Base-by-base conservation (phyloP, 2,888 invertebrate species). In the Calliphora vomitoria region DNA sequence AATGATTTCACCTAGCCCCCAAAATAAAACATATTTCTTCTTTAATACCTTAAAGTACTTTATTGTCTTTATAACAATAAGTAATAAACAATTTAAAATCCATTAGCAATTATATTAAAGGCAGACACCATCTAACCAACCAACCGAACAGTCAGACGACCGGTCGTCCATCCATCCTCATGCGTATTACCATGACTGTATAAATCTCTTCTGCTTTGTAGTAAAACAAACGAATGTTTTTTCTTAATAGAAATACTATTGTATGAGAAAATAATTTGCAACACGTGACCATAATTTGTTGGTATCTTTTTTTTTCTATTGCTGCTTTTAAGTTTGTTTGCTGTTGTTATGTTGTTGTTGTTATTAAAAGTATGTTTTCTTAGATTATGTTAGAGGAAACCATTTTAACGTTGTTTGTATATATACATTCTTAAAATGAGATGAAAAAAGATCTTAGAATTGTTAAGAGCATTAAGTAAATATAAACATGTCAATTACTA, bases 281-380 rank as follows among this genome's bases (percentile, higher is more conserved):
- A 60, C 44, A 69, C 68, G 58, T 79, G 79, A 69, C 58, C 58
- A 69, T 58, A 35, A 38, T 50, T 35, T 35, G 4, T 35, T 4
- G 35, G 35, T 35, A 35, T 47, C n/a, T 44, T 13, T 58, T 18
- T 4, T 71, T 38, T 11, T 8, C 11, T 44, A 8, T 35, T 4
- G 35, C 5, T 35, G 35, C 35, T 4, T 44, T 44, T 44, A 44
- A 8, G 20, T 2, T n/a, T 11, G 35, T 18, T n/a, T 35, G 3
- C n/a, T 25, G 6, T 31, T 31, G 3, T 3, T 5, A 4, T 31
- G 31, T 3, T 25, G n/a, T 47, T 47, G 0, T 47, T 20, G 18
- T 31, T 55, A 11, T 68, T 31, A 44, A 25, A 66, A 18, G 25
- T 53, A 75, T 35, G 31, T 50, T 38, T 15, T 50, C 0, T 10